phyloP scores from a whole-genome alignment of 2,888 invertebrate species.

The Nephrotoma flavescens region DNA sequence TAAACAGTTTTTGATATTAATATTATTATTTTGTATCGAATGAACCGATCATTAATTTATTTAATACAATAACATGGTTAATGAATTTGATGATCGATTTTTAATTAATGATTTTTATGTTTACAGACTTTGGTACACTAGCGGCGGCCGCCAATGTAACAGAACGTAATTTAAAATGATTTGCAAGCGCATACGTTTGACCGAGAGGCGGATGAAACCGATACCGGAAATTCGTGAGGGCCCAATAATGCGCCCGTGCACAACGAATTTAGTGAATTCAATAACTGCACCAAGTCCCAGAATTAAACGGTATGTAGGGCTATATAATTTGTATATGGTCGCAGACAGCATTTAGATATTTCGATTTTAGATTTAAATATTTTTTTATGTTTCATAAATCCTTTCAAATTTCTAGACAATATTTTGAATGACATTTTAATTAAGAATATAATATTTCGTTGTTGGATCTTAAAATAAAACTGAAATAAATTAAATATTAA shows the following conservation, averaged over 20 bases:
- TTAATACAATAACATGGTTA: background rate
- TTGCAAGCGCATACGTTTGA: conserved; percentile 5
- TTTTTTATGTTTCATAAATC: background rate
- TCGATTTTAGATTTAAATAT: background rate
- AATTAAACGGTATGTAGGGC: background rate
- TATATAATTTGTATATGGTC: background rate
- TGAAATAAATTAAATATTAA: background rate
- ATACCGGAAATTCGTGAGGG: background rate
- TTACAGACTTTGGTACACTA: background rate
- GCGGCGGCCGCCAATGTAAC: background rate
- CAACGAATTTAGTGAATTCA: background rate
- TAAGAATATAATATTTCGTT: background rate
- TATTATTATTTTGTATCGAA: background rate
- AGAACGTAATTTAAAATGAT: background rate
- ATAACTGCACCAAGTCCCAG: background rate
- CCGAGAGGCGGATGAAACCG: background rate
- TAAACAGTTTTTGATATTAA: background rate
- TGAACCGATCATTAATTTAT: background rate
- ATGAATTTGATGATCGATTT: background rate
- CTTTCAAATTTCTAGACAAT: background rate
- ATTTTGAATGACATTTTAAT: background rate
- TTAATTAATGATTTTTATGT: background rate
- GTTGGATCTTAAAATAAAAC: background rate
- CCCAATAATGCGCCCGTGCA: conserved; percentile 7
- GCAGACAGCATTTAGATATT: background rate